Percentiles rank a stretch among this genome's conserved stretches.
These are phyloP conservation scores for Mayetiola destructor DNA, from an alignment of 2,888 invertebrate genomes.

Conservation along the genomic window DNA sequence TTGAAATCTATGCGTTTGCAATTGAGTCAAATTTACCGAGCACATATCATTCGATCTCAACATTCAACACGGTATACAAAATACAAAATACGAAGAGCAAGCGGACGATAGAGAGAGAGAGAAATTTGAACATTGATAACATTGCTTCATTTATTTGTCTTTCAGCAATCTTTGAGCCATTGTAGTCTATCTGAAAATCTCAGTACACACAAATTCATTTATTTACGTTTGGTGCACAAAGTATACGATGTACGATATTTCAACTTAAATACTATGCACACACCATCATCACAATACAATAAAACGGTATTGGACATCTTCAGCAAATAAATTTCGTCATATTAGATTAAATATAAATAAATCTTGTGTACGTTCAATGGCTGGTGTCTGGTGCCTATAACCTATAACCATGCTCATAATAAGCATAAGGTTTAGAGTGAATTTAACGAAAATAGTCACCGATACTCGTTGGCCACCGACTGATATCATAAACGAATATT, in stretches of 20 bases:
- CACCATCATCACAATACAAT: background rate
- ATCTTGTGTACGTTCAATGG: constrained; percentile 14
- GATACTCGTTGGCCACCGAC: no score
- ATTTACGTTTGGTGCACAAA: background rate
- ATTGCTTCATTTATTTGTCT: constrained; percentile 6
- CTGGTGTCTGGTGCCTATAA: no score
- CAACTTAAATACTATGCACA: no score
- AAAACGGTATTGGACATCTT: background rate
- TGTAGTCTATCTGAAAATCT: background rate
- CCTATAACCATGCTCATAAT: no score
- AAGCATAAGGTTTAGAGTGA: no score
- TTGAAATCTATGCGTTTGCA: constrained; percentile 8
- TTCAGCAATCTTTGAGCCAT: background rate
- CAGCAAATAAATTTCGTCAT: constrained; percentile 15
- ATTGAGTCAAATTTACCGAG: constrained; percentile 5
- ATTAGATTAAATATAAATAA: constrained; percentile 16
- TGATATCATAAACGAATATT: no score
- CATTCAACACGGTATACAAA: no score
- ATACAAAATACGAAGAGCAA: no score
- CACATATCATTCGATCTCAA: background rate
- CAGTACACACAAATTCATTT: constrained; percentile 2
- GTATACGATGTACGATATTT: no score
- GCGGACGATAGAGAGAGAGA: no score
- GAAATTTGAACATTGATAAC: no score
- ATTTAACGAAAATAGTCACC: no score